phyloP scores from a whole-genome alignment of 1,140 invertebrate genomes.

The Sitophilus oryzae region DNA sequence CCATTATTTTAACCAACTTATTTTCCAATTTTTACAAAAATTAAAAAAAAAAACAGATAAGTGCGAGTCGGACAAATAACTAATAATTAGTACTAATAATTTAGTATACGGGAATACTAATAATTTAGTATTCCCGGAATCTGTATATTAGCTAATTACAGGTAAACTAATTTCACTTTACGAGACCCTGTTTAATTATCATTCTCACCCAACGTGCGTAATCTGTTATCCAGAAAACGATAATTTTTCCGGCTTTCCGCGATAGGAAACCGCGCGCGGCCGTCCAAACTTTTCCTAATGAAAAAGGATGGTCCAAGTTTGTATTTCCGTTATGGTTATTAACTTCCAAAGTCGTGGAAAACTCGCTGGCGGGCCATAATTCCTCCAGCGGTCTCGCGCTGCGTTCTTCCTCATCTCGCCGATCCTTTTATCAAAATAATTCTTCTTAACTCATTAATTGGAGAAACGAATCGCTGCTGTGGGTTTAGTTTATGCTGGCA shows the following conservation, averaged over 20 bases:
- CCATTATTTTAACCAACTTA: not conserved
- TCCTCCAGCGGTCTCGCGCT: too few species aligned
- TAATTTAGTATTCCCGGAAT: too few species aligned
- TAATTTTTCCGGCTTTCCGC: constrained; percentile 1
- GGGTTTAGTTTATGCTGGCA: not conserved
- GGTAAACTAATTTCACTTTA: too few species aligned
- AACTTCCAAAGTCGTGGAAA: constrained; percentile 30
- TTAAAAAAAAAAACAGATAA: not conserved
- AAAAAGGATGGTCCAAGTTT: constrained; percentile 40
- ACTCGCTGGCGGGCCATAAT: constrained; percentile 33
- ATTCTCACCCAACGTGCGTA: too few species aligned
- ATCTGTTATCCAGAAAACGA: too few species aligned
- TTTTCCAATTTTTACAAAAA: too few species aligned
- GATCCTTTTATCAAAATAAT: constrained; percentile 39
- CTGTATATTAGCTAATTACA: too few species aligned
- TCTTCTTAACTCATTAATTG: constrained; percentile 38
- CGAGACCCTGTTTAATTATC: too few species aligned
- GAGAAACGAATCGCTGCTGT: constrained; percentile 1
- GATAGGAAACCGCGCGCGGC: constrained; percentile 12
- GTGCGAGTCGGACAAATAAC: not conserved
- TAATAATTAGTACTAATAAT: too few species aligned
- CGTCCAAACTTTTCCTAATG: constrained; percentile 35
- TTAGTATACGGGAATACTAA: too few species aligned
- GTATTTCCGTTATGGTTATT: constrained; percentile 39
- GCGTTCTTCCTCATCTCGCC: constrained; percentile 23